These are phyloP conservation scores for Sipha flava DNA, from an alignment of 1,140 invertebrate genomes.

Conservation along the genomic window DNA sequence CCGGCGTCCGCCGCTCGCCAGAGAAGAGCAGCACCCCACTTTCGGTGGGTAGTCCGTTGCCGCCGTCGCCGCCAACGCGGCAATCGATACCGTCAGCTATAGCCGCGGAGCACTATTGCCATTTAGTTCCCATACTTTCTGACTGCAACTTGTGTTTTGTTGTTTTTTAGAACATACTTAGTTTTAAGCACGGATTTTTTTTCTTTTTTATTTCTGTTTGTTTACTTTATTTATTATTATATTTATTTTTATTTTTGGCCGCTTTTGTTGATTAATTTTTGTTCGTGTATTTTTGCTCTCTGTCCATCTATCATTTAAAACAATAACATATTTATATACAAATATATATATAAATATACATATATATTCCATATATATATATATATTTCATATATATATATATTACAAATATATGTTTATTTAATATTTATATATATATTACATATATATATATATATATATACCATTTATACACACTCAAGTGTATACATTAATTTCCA, in stretches of 20 bases:
- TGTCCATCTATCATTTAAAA: not conserved
- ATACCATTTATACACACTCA: not conserved
- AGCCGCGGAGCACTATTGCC: conserved; percentile 4
- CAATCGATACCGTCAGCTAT: conserved; percentile 19
- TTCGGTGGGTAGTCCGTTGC: not conserved
- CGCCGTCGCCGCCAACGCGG: not conserved
- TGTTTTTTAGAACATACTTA: conserved; percentile 30
- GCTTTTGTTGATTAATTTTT: conserved; percentile 1
- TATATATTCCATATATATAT: not conserved
- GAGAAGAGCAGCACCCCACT: not conserved
- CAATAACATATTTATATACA: not conserved
- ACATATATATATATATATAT: too few relatives aligned
- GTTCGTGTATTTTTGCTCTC: not conserved
- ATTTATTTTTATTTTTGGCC: not conserved
- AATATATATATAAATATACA: not conserved
- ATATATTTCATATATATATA: too few relatives aligned
- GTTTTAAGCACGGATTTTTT: conserved; percentile 32
- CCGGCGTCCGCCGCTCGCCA: not conserved
- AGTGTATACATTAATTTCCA: not conserved
- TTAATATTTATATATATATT: not conserved
- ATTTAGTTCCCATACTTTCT: conserved; percentile 32
- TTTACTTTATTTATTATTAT: not conserved
- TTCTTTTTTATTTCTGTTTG: not conserved
- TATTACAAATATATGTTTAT: not conserved
- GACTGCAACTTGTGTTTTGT: conserved; percentile 31